Evolutionary conservation across 2,113 vertebrate genomes (phyloP), one percentile per base, ranked within the genome.

Genomic region (Megaceryle torquata): DNA sequence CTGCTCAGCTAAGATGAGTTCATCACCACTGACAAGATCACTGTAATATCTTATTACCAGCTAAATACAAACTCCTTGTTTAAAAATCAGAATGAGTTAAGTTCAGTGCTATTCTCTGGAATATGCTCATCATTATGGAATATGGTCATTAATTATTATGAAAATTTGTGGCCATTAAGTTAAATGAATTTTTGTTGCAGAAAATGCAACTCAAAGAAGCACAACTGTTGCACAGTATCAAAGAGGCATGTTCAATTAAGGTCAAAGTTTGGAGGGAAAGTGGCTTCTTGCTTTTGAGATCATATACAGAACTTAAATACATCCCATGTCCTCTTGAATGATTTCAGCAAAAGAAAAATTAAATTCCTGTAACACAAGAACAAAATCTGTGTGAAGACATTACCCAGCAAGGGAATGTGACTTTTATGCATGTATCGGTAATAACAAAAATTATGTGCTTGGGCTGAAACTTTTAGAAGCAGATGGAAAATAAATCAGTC

Each of bases 351-450:
- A 88, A 86, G 4, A 14, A 63, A 86, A 88, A 69, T 53, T 41
- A 44, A 71, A 83, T 26, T 18, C 5, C 1, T 2, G 20, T 35
- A 82, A 51, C 28, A 3, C 29, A 39, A 57, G 50, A 57, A 44
- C 4, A 77, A 70, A 72, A 69, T 86, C 24, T 21, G 3, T 44
- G 17, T 48, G 33, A 88, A 48, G 41, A 39, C 11, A 29, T 75
- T 68, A 75, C 19, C 51, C 31, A 28, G 25, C 6, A 17, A 43
- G 15, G 70, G 18, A 70, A 53, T 29, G 44, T 6, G 22, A 37
- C 15, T 50, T 70, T 11, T 56, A 18, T 28, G 57, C 4, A 51
- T 0, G 0, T 19, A 54, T 10, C 15, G n/a, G 9, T n/a, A 54
- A 22, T 15, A 69, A 56, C 3, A 70, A 31, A 69, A 69, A 29